phyloP scores from a whole-genome alignment of 2,113 vertebrate species.

The Porphyrio hochstetteri region DNA sequence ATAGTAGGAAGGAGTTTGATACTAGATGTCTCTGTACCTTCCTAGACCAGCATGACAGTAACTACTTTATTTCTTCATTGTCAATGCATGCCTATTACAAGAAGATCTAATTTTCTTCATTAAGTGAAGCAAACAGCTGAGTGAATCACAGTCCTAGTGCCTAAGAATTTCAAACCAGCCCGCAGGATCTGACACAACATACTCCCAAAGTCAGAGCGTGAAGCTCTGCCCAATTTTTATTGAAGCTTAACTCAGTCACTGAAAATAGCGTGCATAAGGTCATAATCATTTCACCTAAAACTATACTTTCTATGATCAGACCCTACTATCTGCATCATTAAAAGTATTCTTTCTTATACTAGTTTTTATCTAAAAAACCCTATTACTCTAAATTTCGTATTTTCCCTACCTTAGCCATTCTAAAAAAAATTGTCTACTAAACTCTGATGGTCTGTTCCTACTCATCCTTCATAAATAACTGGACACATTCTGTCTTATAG shows the following conservation, averaged over 20 bases:
- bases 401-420: neutral
- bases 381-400: neutral
- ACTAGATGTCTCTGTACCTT: neutral
- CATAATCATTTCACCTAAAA: neutral
- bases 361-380: accelerated
- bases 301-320: neutral
- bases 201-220: neutral
- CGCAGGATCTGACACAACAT: neutral
- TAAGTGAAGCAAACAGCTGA: neutral
- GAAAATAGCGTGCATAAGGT: neutral
- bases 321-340: neutral
- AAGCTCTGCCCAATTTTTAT: neutral
- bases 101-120: neutral
- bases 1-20: neutral
- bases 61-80: neutral
- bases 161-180: neutral
- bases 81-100: neutral
- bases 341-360: neutral
- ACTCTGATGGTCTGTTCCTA: neutral
- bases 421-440: neutral
- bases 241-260: neutral
- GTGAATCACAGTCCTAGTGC: neutral
- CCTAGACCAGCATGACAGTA: neutral
- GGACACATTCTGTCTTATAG: neutral
- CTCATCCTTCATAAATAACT: neutral